Evolutionary conservation across 2,888 invertebrate species (phyloP), one percentile per base, ranked within the genome.

Genomic region (Hypomecis atomaria): DNA sequence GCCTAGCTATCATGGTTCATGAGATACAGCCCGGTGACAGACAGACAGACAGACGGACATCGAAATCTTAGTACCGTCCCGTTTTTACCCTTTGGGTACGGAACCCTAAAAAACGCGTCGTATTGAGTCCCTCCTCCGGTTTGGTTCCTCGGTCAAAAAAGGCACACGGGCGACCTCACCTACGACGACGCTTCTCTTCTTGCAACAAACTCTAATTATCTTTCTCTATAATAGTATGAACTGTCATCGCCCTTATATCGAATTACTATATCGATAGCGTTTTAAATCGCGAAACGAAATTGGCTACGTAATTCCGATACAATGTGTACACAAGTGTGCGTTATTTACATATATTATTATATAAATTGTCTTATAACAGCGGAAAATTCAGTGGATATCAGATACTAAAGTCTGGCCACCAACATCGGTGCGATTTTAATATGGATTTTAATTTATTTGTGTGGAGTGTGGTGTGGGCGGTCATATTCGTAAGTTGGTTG

Each of bases 371-470:
- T 57, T 59, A 48, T 53, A 36, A 36, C 34, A 10, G 23, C 5
- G 53, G 8, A 47, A 2, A 5, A 1, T 36, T 55, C 67, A 79
- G 78, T 79, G 78, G 77, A 68, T 71, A 72, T 55, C 78, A 79
- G 78, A 78, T 73, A 42, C 1, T 53, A 55, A 52, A 64, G 59
- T 79, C 79, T 79, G 79, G 66, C 79, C 79, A 76, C 79, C 71
- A 9, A 52, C 49, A 11, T 57, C 48, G 64, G 69, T 65, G 59
- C 64, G 23, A 33, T 34, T 11, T 2, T 10, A 44, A 55, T 10
- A 54, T 54, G 52, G 52, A 63, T 53, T 45, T 40, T 6, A 52
- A 33, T 56, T 13, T 9, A 1, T 4, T 5, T 42, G 11, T 37
- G 55, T 40, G 71, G 40, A 70, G 62, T 62, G 44, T 74, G 11